Conservation (phyloP, 2,888 invertebrate genomes). For the Anthoptus insignis region DNA sequence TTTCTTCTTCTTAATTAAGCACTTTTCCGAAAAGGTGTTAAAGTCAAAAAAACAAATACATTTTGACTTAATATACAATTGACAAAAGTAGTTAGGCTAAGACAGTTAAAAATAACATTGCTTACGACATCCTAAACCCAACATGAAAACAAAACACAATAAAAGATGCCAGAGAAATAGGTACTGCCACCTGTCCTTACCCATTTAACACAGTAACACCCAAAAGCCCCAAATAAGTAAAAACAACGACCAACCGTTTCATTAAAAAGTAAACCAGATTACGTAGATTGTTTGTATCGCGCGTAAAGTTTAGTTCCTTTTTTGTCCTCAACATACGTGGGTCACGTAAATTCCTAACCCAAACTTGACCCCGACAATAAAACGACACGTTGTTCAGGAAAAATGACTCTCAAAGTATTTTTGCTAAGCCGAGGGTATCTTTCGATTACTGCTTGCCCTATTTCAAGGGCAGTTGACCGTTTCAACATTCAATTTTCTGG, state of each 20-base stretch:
- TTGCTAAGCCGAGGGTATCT: slow-evolving; percentile 20
- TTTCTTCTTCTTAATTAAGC: too few relatives aligned
- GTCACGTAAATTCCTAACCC: slow-evolving; percentile 22
- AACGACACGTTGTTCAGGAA: slow-evolving; percentile 12
- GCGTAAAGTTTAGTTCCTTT: not conserved
- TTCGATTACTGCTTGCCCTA: slow-evolving; percentile 23
- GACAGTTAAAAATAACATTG: too few relatives aligned
- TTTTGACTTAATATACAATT: too few relatives aligned
- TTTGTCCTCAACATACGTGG: slow-evolving; percentile 4
- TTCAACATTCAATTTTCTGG: slow-evolving; percentile 27
- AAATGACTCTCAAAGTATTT: slow-evolving; percentile 18
- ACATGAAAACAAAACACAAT: too few relatives aligned
- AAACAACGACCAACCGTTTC: not conserved
- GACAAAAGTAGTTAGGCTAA: too few relatives aligned
- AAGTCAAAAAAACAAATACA: too few relatives aligned
- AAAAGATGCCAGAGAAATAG: too few relatives aligned
- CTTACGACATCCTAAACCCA: too few relatives aligned
- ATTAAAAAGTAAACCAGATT: not conserved
- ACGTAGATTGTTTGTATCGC: not conserved
- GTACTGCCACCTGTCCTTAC: too few relatives aligned
- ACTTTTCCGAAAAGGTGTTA: too few relatives aligned
- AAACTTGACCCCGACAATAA: slow-evolving; percentile 27
- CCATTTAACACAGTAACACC: too few relatives aligned
- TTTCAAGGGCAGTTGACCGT: too few relatives aligned
- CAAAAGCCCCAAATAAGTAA: not conserved